A percentile compares a stretch with the other conserved stretches of the same genome.
Conservation (phyloP, 53 echinoderm and acorn worm genomes). For the Holothuria leucospilota region DNA sequence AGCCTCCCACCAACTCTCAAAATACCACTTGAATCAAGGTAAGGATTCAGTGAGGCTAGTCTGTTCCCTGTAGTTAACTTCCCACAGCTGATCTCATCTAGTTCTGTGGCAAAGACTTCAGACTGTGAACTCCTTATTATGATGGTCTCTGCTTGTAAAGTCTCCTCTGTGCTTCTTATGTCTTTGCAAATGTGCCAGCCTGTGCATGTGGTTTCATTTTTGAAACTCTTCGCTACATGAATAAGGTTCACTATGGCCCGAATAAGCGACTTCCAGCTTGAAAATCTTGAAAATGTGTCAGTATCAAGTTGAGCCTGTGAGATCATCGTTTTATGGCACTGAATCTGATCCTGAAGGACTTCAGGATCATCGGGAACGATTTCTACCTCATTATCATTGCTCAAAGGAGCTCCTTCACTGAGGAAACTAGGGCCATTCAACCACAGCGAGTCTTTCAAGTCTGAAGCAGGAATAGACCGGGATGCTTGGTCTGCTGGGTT, state of each 20-base stretch:
- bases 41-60: constrained; percentile 52
- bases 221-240: constrained; percentile 43
- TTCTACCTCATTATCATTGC: constrained; percentile 7
- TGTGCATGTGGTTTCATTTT: constrained; percentile 22
- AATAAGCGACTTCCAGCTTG: constrained; percentile 54
- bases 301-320: constrained; percentile 6
- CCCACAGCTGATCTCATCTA: constrained; percentile 54
- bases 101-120: constrained; percentile 53
- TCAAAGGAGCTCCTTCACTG: constrained; percentile 12
- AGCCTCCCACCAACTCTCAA: constrained; percentile 61
- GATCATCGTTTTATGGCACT: too few relatives aligned
- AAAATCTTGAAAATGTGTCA: constrained; percentile 59
- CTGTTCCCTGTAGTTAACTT: constrained; percentile 50
- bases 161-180: constrained; percentile 29
- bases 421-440: constrained; percentile 52
- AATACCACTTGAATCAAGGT: constrained; percentile 52
- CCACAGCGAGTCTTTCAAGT: constrained; percentile 38
- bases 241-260: constrained; percentile 56
- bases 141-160: constrained; percentile 41
- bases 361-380: constrained; percentile 52
- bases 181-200: constrained; percentile 70
- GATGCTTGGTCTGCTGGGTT: constrained; percentile 66
- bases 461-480: constrained; percentile 55
- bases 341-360: constrained; percentile 31
- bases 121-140: constrained; percentile 59